These are phyloP conservation scores for Dendrolimus houi DNA, from an alignment of 2,888 invertebrate genomes.

Conservation along the genomic window DNA sequence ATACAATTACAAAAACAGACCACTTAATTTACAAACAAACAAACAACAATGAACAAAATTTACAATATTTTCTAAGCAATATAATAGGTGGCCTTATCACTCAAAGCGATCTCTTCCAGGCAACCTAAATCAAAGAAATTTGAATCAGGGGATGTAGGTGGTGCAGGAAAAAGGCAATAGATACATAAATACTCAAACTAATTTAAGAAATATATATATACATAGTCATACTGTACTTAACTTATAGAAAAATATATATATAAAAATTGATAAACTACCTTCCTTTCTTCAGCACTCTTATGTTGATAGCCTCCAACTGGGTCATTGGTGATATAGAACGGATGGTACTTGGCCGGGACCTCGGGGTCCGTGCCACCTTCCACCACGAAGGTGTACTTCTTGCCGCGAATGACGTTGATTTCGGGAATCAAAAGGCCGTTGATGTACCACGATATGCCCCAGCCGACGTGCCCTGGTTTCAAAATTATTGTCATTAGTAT, in stretches of 20 bases:
- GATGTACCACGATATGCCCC: conserved; percentile 97
- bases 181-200: too few species aligned
- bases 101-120: too few species aligned
- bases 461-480: conserved; percentile 88
- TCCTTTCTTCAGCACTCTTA: conserved; percentile 87
- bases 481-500: background rate
- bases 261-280: conserved; percentile 64
- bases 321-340: conserved; percentile 95
- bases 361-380: conserved; percentile 90
- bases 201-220: too few species aligned
- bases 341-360: conserved; percentile 90
- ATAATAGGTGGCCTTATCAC: too few species aligned
- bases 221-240: too few species aligned
- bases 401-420: conserved; percentile 91
- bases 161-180: too few species aligned
- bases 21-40: too few species aligned
- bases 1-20: too few species aligned
- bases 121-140: too few species aligned
- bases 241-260: background rate
- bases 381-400: conserved; percentile 90
- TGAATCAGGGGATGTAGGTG: too few species aligned
- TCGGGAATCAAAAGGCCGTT: conserved; percentile 95
- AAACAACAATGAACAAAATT: too few species aligned
- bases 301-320: conserved; percentile 92
- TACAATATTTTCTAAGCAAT: too few species aligned